Conservation (phyloP, 2,888 invertebrate genomes). For the Sesia apiformis region DNA sequence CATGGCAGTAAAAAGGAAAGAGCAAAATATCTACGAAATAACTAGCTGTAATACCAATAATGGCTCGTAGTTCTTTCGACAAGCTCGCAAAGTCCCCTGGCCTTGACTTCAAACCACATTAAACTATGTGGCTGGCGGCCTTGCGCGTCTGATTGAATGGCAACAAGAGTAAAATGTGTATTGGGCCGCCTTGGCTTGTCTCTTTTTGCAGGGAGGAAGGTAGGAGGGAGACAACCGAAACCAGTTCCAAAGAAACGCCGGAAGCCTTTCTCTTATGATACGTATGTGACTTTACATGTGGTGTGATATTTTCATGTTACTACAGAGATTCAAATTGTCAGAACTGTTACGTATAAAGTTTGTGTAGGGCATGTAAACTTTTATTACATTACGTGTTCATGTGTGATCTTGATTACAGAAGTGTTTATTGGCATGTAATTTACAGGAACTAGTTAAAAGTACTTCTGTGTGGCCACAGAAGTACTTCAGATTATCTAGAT, state of each 20-base stretch:
- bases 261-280: conserved; percentile 49
- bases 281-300: conserved; percentile 6
- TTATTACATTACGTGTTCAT: too few species aligned
- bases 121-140: conserved; percentile 28
- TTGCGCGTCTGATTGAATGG: conserved; percentile 29
- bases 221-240: conserved; percentile 29
- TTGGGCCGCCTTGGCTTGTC: conserved; percentile 24
- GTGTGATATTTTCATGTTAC: background rate
- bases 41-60: too few species aligned
- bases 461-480: too few species aligned
- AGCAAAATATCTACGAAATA: too few species aligned
- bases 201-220: conserved; percentile 23
- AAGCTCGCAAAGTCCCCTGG: conserved; percentile 7
- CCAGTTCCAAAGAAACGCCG: conserved; percentile 46
- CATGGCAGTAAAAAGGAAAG: too few species aligned
- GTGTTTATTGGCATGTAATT: too few species aligned
- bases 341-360: too few species aligned
- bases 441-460: too few species aligned
- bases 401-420: too few species aligned
- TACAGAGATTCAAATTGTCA: too few species aligned
- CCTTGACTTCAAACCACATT: conserved; percentile 19
- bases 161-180: conserved; percentile 25
- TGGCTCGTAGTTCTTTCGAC: background rate
- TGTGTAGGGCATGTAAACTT: too few species aligned
- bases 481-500: too few species aligned